Evolutionary conservation across 2,797 vertebrate genomes (phyloP).

Genomic region (Lepilemur septentrionalis): DNA sequence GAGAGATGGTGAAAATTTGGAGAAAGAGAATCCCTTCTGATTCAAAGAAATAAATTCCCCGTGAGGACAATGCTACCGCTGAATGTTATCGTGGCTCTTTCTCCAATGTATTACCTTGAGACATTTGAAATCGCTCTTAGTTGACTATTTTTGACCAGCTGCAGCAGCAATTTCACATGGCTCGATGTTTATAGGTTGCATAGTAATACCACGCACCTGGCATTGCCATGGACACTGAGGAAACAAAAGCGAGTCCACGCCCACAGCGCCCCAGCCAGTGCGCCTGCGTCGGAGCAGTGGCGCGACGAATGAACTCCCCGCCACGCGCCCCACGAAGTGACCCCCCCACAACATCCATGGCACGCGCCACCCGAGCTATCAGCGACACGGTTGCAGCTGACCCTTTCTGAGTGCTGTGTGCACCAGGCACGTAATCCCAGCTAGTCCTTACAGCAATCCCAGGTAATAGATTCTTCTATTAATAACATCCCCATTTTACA

Average conservation of each 20-base stretch:
- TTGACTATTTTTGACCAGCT: neutral
- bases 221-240: neutral
- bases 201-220: neutral
- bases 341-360: accelerated
- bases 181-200: accelerated
- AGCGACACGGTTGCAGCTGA: accelerated
- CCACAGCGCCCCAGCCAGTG: accelerated
- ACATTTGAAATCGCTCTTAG: no score
- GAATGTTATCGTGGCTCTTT: neutral
- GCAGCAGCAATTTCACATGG: neutral
- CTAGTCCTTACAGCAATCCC: neutral
- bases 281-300: accelerated
- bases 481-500: neutral
- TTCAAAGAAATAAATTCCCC: no score
- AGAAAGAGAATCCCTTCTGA: neutral
- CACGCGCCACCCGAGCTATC: accelerated
- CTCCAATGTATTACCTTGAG: neutral
- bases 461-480: neutral
- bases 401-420: accelerated
- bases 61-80: accelerated
- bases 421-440: accelerated
- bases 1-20: neutral
- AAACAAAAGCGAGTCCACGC: accelerated
- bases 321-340: no score
- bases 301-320: no score